These are phyloP conservation scores for Onchidella celtica DNA, from an alignment of 2,888 invertebrate species.

Conservation along the genomic window DNA sequence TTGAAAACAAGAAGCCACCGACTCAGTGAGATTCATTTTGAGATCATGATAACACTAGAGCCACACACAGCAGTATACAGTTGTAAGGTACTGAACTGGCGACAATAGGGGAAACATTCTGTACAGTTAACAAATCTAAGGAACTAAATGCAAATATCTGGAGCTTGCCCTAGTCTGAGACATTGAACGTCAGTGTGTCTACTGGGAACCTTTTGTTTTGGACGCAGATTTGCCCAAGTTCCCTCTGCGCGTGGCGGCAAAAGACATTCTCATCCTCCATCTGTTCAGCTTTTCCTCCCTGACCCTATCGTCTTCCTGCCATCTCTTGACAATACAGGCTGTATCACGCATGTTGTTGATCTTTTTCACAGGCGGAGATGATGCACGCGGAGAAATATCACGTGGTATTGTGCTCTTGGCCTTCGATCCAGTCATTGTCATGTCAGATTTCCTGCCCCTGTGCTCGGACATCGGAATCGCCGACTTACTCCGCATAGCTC, in stretches of 20 bases:
- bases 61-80: too few species aligned
- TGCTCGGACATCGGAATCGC: not conserved
- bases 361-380: constrained; percentile 13
- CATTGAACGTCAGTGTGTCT: too few species aligned
- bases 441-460: not conserved
- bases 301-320: constrained; percentile 45
- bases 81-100: too few species aligned
- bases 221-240: constrained; percentile 41
- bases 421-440: not conserved
- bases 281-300: constrained; percentile 49
- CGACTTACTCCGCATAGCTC: not conserved
- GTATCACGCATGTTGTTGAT: constrained; percentile 21
- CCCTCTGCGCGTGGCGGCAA: constrained; percentile 45
- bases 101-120: too few species aligned
- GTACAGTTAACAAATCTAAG: too few species aligned
- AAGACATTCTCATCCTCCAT: constrained; percentile 54
- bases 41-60: too few species aligned
- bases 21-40: too few species aligned
- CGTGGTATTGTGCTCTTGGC: not conserved
- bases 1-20: too few species aligned
- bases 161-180: too few species aligned
- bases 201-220: constrained; percentile 1
- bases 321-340: constrained; percentile 9
- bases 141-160: too few species aligned
- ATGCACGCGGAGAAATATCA: not conserved